phyloP scores from a whole-genome alignment of 1,140 invertebrate genomes.

The Plectrocnemia conspersa region DNA sequence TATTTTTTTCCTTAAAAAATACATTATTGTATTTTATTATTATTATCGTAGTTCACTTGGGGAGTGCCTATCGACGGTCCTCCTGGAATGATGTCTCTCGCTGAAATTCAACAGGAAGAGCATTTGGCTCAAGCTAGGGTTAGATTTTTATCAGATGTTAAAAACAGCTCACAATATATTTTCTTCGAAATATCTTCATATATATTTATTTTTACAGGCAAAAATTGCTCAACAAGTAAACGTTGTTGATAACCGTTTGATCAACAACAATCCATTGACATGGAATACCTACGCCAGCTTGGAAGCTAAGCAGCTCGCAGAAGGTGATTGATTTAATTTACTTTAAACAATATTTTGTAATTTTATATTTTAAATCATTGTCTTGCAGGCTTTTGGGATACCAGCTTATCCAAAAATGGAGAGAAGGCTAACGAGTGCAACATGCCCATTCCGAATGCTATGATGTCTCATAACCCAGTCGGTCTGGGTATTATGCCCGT shows the following conservation, averaged over 20 bases:
- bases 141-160: neutral
- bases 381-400: conserved; percentile 22
- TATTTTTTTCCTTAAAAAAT: neutral
- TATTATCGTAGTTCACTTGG: conserved; percentile 10
- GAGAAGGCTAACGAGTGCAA: too few relatives aligned
- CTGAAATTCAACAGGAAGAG: conserved; percentile 30
- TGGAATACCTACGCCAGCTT: too few relatives aligned
- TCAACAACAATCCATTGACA: too few relatives aligned
- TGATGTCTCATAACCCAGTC: too few relatives aligned
- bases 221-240: neutral
- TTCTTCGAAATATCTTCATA: neutral
- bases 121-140: conserved; percentile 16
- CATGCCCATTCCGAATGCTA: too few relatives aligned
- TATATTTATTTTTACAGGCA: neutral
- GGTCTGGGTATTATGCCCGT: too few relatives aligned
- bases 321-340: conserved; percentile 1
- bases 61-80: neutral
- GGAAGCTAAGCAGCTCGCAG: too few relatives aligned
- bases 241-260: too few relatives aligned
- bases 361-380: neutral
- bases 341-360: neutral
- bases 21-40: neutral
- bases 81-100: conserved; percentile 13
- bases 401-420: too few relatives aligned
- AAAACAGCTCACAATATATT: conserved; percentile 3